phyloP scores from a whole-genome alignment of 2,888 invertebrate species.

The Crocallis elinguaria region DNA sequence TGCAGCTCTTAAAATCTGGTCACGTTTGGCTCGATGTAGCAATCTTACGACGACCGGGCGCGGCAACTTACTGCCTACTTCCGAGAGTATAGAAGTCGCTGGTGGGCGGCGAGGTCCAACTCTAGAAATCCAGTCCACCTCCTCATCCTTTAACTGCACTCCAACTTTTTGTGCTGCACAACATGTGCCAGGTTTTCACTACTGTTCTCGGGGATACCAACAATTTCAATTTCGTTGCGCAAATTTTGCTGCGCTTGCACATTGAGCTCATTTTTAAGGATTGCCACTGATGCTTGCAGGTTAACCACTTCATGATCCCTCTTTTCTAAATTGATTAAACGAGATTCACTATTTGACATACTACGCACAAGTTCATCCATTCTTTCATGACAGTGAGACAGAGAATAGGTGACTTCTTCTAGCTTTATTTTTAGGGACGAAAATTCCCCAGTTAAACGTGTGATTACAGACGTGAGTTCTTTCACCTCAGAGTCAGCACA shows the following conservation, averaged over 20 bases:
- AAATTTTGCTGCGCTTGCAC: neutral
- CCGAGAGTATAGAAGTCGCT: neutral
- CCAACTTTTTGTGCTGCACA: constrained; percentile 5
- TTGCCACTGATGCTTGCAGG: neutral
- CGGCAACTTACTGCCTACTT: neutral
- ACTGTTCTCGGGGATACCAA: neutral
- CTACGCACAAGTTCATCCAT: constrained; percentile 12
- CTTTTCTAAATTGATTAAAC: neutral
- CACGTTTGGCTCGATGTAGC: neutral
- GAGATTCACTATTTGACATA: neutral
- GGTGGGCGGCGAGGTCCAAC: neutral
- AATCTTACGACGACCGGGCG: constrained; percentile 12
- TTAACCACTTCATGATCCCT: neutral
- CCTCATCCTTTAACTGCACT: constrained; percentile 2
- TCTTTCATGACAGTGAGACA: constrained; percentile 5
- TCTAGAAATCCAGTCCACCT: constrained; percentile 10
- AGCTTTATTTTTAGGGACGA: constrained; percentile 5
- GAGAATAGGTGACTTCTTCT: constrained; percentile 11
- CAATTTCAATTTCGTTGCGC: neutral
- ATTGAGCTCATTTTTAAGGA: neutral
- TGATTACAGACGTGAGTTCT: constrained; percentile 1
- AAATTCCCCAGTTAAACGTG: constrained; percentile 10
- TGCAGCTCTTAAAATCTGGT: constrained; percentile 4
- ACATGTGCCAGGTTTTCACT: constrained; percentile 1
- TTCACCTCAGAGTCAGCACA: constrained; percentile 2